Percentiles rank a stretch among this genome's conserved stretches.
Conservation (phyloP, 1,140 invertebrate genomes). For the Psix sp. region DNA sequence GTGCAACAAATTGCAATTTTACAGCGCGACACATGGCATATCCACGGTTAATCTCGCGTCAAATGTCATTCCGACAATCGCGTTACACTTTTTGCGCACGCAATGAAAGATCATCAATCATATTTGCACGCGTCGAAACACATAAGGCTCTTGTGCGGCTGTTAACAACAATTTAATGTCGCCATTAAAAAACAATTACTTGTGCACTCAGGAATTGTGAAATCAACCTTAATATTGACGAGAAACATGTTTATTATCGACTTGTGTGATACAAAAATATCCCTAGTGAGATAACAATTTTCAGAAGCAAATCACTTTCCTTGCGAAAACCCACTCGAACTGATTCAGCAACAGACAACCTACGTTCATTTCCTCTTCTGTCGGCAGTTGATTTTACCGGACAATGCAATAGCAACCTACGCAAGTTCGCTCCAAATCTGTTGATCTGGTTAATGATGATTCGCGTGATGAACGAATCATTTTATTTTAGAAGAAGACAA, state of each 20-base stretch:
- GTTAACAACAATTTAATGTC: constrained; percentile 18
- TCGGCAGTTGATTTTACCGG: constrained; percentile 32
- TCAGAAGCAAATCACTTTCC: constrained; percentile 44
- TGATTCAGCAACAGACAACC: constrained; percentile 39
- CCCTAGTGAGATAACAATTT: constrained; percentile 6
- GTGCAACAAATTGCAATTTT: constrained; percentile 15
- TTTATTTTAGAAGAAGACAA: no score
- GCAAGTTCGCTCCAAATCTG: no score
- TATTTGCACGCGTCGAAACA: constrained; percentile 54
- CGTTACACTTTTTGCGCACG: constrained; percentile 50
- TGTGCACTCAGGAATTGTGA: background rate
- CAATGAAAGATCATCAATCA: constrained; percentile 66
- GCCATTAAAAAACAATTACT: constrained; percentile 14
- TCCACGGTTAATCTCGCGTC: constrained; percentile 39
- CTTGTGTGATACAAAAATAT: background rate
- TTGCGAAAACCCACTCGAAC: constrained; percentile 24
- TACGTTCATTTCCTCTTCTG: constrained; percentile 24
- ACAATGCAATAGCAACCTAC: constrained; percentile 26
- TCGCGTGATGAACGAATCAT: no score
- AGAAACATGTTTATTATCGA: constrained; percentile 21
- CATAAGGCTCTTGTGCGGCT: constrained; percentile 65
- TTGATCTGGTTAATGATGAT: constrained; percentile 25
- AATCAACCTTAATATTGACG: constrained; percentile 4
- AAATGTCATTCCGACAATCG: constrained; percentile 31
- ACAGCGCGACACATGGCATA: constrained; percentile 32